A percentile compares a stretch with the other conserved stretches of the same genome.
These are phyloP conservation scores for Nerophis ophidion DNA, from an alignment of 2,113 vertebrate genomes.

Conservation along the genomic window DNA sequence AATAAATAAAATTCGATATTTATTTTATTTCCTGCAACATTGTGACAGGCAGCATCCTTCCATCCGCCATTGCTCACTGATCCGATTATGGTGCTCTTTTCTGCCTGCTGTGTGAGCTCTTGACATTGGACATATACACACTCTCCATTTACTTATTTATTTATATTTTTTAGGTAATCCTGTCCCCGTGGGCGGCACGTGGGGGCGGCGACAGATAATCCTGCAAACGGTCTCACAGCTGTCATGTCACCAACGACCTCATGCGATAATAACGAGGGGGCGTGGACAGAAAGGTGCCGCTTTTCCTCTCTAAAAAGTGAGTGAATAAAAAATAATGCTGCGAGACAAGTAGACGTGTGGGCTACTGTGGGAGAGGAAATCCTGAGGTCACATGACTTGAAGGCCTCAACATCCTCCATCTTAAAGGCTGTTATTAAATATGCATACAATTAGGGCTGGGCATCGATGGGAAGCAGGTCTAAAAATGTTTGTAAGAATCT, in stretches of 20 bases:
- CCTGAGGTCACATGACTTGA: too few species aligned
- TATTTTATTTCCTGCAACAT: not conserved
- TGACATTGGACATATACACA: conserved; percentile 16
- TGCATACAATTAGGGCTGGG: too few species aligned
- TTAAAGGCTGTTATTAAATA: too few species aligned
- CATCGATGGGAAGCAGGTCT: too few species aligned
- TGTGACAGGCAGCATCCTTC: not conserved
- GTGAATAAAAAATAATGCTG: too few species aligned
- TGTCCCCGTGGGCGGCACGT: conserved; percentile 36
- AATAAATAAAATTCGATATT: not conserved
- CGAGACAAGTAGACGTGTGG: too few species aligned
- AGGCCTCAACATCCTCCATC: too few species aligned
- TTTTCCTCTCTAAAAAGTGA: too few species aligned
- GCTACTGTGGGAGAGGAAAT: too few species aligned
- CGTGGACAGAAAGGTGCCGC: not conserved
- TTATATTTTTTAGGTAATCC: conserved; percentile 51
- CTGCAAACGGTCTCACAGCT: conserved; percentile 45
- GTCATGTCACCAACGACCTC: conserved; percentile 55
- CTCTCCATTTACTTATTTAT: not conserved
- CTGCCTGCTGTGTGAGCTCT: not conserved
- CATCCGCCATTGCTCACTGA: not conserved
- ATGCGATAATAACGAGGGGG: conserved; percentile 5
- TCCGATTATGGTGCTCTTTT: conserved; percentile 1
- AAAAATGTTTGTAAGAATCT: too few species aligned
- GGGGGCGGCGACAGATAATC: conserved; percentile 52